These are phyloP conservation scores for Syrphus vitripennis DNA, from an alignment of 2,888 invertebrate genomes.

Conservation along the genomic window DNA sequence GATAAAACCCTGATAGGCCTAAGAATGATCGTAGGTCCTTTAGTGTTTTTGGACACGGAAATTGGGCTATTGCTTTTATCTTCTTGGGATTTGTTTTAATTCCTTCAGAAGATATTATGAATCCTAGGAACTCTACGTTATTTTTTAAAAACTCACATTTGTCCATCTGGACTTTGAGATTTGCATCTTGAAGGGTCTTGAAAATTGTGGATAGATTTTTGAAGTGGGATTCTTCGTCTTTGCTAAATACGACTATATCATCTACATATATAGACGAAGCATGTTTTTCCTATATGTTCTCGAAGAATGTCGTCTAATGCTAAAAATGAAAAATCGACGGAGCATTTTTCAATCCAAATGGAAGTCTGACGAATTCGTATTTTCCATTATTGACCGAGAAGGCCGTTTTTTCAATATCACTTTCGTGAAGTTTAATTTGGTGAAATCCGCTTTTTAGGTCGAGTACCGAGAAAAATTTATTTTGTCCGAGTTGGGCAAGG, in stretches of 20 bases:
- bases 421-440: background rate
- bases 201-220: background rate
- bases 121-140: no score
- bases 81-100: no score
- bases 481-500: background rate
- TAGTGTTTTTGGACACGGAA: background rate
- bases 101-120: no score
- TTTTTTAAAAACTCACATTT: background rate
- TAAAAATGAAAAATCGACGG: background rate
- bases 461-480: background rate
- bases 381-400: background rate
- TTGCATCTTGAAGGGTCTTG: background rate
- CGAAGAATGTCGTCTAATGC: background rate
- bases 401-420: background rate
- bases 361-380: background rate
- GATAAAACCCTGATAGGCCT: background rate
- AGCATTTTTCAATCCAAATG: background rate
- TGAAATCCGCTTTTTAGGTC: background rate
- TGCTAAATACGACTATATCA: background rate
- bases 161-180: background rate
- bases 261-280: background rate
- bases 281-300: no score
- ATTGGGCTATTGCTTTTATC: background rate
- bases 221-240: background rate
- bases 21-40: background rate